Percentiles rank a stretch among this genome's conserved stretches.
These are phyloP conservation scores for Tetragonisca angustula DNA, from an alignment of 2,888 invertebrate genomes.

Conservation along the genomic window DNA sequence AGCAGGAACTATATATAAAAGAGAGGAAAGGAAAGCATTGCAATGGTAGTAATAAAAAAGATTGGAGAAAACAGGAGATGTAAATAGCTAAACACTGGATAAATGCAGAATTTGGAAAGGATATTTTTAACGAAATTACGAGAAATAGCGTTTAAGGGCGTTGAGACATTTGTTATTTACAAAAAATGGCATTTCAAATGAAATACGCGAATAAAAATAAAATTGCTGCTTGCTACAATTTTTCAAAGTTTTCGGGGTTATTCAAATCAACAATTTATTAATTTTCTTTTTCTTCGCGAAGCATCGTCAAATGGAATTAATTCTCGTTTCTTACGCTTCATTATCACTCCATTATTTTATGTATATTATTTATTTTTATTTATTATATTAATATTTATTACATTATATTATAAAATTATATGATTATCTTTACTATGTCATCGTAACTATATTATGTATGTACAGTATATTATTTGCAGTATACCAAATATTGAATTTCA, in stretches of 20 bases:
- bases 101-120: neutral
- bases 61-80: neutral
- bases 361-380: too few species aligned
- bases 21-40: neutral
- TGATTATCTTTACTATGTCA: too few species aligned
- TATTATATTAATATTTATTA: too few species aligned
- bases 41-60: neutral
- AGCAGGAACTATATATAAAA: neutral
- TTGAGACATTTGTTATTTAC: neutral
- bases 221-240: neutral
- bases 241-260: neutral
- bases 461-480: too few species aligned
- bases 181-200: neutral
- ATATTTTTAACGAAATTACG: neutral
- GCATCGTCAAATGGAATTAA: neutral
- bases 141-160: neutral
- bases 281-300: neutral
- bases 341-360: too few species aligned
- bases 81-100: neutral
- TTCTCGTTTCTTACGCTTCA: neutral
- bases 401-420: too few species aligned
- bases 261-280: neutral
- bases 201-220: neutral
- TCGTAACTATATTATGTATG: too few species aligned
- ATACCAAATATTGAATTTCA: neutral